Percentiles rank a stretch among this genome's conserved stretches.
phyloP scores from a whole-genome alignment of 2,797 vertebrate species.

The Poeciliopsis presidionis region DNA sequence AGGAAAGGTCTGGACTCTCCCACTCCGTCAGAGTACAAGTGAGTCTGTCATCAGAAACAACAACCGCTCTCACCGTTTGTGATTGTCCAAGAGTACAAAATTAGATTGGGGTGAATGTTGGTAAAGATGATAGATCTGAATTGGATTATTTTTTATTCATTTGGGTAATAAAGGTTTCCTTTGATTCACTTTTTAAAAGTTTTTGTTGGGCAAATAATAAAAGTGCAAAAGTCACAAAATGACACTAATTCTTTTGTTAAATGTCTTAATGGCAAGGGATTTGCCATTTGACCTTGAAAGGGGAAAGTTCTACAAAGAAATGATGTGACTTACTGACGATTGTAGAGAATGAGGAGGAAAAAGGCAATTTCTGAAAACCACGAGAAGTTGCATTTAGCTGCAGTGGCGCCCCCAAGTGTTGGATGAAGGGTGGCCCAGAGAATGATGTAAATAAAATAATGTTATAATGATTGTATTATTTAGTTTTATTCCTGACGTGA shows the following conservation, averaged over 20 bases:
- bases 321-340: background rate
- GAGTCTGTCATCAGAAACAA: constrained; percentile 15
- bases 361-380: background rate
- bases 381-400: background rate
- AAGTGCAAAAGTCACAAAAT: background rate
- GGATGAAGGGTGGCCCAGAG: too few relatives aligned
- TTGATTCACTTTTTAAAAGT: background rate
- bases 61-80: background rate
- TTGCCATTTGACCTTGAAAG: background rate
- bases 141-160: background rate
- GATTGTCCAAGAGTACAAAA: background rate
- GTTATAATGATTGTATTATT: background rate
- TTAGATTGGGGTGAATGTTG: background rate
- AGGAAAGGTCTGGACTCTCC: constrained; percentile 85
- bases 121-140: background rate
- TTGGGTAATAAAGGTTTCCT: background rate
- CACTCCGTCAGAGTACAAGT: constrained; percentile 87
- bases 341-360: background rate
- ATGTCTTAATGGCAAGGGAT: background rate
- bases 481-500: background rate
- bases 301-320: background rate
- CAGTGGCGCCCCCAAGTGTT: too few relatives aligned
- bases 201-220: background rate
- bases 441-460: background rate
- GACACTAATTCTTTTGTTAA: background rate